phyloP scores from a whole-genome alignment of 2,888 invertebrate genomes.

The Pterobdella sp. region DNA sequence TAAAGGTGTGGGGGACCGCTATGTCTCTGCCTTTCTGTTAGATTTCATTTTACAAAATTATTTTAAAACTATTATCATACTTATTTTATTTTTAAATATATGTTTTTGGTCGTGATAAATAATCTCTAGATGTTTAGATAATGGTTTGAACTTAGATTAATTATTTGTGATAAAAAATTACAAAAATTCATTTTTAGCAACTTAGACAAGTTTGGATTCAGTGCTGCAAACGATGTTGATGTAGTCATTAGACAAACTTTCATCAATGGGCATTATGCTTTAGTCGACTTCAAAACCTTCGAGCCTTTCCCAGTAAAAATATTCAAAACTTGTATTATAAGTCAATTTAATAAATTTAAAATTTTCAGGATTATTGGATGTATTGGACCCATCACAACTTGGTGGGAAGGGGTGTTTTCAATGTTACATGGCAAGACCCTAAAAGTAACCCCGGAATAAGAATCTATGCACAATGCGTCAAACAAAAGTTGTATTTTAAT shows the following conservation, averaged over 20 bases:
- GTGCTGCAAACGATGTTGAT: conserved; percentile 24
- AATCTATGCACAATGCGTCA: conserved; percentile 65
- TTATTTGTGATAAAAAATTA: no score
- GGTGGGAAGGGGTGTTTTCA: conserved; percentile 64
- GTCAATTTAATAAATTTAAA: no score
- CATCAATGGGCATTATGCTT: conserved; percentile 25
- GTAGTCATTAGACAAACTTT: conserved; percentile 31
- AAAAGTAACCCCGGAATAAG: conserved; percentile 46
- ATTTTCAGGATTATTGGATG: conserved; percentile 73
- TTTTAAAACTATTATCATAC: no score
- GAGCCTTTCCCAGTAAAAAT: conserved; percentile 30
- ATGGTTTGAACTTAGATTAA: no score
- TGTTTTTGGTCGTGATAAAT: no score
- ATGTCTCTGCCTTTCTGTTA: conserved; percentile 65
- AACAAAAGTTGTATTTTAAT: not conserved
- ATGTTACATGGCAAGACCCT: conserved; percentile 35
- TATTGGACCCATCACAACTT: conserved; percentile 69
- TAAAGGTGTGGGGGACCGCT: conserved; percentile 60
- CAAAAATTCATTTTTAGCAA: no score
- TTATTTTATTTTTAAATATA: no score
- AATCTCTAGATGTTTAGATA: no score
- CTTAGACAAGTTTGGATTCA: conserved; percentile 30
- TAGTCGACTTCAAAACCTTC: conserved; percentile 17
- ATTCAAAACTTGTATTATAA: no score
- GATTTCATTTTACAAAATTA: conserved; percentile 48